phyloP scores from a whole-genome alignment of 2,113 vertebrate species.

The Sarotherodon lohbergeri region DNA sequence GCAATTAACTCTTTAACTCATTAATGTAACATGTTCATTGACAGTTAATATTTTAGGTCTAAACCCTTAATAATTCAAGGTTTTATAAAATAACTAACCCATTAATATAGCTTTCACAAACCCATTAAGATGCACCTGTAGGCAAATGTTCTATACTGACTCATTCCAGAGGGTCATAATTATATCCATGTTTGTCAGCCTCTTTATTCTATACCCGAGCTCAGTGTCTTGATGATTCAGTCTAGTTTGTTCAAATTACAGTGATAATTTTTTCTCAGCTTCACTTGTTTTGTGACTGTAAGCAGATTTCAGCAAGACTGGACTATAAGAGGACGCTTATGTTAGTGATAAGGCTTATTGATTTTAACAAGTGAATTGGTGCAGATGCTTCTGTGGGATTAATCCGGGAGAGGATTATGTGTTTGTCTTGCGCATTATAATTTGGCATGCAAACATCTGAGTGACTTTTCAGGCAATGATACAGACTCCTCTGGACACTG shows the following conservation, averaged over 20 bases:
- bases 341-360: constrained; percentile 27
- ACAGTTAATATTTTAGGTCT: neutral
- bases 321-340: neutral
- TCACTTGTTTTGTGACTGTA: neutral
- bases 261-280: neutral
- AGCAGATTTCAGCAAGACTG: neutral
- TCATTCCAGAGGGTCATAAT: neutral
- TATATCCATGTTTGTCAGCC: neutral
- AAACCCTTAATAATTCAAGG: neutral
- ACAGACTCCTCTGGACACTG: neutral
- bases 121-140: neutral
- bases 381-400: constrained; percentile 46
- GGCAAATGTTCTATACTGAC: neutral
- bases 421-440: neutral
- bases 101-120: neutral
- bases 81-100: neutral
- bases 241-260: neutral
- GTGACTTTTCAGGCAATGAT: neutral
- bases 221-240: neutral
- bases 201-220: neutral
- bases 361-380: constrained; percentile 22
- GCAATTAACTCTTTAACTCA: neutral
- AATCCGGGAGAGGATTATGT: constrained; percentile 36
- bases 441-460: constrained; percentile 10
- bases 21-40: neutral